Base-by-base conservation (phyloP, 2,888 invertebrate species). In the Agonopterix heracliana region DNA sequence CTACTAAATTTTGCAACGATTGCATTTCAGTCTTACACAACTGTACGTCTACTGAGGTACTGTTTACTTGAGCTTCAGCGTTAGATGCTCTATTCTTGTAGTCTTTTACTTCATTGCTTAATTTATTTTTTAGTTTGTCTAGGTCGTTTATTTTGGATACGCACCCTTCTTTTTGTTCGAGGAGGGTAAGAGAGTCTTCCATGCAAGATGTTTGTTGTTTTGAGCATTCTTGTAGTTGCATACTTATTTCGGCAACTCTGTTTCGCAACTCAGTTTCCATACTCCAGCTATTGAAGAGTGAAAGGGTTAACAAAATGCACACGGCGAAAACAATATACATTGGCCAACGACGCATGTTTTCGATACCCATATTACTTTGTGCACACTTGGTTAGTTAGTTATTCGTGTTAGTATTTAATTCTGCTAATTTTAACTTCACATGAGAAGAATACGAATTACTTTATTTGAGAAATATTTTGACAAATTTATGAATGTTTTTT, bases 291-390 rank as follows among this genome's bases (percentile, higher is more conserved):
- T 86, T 87, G 54, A 88, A 78, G 51, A 88, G 80, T 74, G 87
- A 85, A 74, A 87, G 80, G 63, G 80, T 75, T 51, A 86, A 73
- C 58, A 87, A 66, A 66, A 87, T 77, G 61, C 82, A 82, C 46
- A 82, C 68, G 7, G 83, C 82, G 59, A 86, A 86, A 51, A 83
- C 75, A 56, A 84, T 78, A 53, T 85, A 87, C 77, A 84, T 80
- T 34, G 87, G 88, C 87, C 87, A 87, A 51, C 87, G 87, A 73
- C 87, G 86, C 87, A 87, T 86, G 67, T 82, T 88, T 78, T 87
- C 88, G 60, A 88, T 77, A 63, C 88, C 87, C 87, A 88, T 88
- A 66, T 63, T 77, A 59, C 50, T 57, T 17, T 9, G 26, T 9
- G 9, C 13, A 41, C 26, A 7, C 26, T 26, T 7, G 26, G 26